Percentiles rank a stretch among this genome's conserved stretches.
These are phyloP conservation scores for Sweltsa coloradensis DNA, from an alignment of 1,140 invertebrate genomes.

Conservation along the genomic window DNA sequence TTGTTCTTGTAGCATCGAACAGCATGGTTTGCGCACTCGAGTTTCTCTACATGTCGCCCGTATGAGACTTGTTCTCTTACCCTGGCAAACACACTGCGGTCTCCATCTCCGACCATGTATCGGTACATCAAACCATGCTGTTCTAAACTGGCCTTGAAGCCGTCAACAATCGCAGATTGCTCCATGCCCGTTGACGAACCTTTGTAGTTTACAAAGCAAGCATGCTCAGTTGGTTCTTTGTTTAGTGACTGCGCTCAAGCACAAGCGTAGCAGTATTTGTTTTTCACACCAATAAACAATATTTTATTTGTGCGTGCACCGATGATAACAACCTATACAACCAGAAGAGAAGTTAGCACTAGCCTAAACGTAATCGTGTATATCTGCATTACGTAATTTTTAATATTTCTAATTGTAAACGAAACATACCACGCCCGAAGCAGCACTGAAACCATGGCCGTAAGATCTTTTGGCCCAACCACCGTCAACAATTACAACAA, in stretches of 20 bases:
- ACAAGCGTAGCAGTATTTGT: neutral
- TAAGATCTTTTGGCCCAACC: too few relatives aligned
- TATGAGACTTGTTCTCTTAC: neutral
- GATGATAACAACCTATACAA: too few relatives aligned
- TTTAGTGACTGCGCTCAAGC: neutral
- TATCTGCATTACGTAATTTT: too few relatives aligned
- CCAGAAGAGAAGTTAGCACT: too few relatives aligned
- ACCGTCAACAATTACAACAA: too few relatives aligned
- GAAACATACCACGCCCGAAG: too few relatives aligned
- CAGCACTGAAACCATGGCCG: too few relatives aligned
- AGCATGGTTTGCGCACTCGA: neutral
- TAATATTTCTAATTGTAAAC: too few relatives aligned
- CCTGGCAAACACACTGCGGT: neutral
- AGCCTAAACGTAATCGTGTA: too few relatives aligned
- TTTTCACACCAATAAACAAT: neutral
- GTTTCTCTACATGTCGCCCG: neutral
- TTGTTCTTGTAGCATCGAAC: neutral
- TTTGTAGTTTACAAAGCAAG: neutral
- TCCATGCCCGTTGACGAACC: neutral
- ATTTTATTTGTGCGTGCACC: too few relatives aligned
- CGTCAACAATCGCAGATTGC: neutral
- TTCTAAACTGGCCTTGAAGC: neutral
- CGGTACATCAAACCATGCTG: neutral
- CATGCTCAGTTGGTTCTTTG: neutral
- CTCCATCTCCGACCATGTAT: neutral